Conservation (phyloP, 2,113 vertebrate species). For the Antechinus stuartii region DNA sequence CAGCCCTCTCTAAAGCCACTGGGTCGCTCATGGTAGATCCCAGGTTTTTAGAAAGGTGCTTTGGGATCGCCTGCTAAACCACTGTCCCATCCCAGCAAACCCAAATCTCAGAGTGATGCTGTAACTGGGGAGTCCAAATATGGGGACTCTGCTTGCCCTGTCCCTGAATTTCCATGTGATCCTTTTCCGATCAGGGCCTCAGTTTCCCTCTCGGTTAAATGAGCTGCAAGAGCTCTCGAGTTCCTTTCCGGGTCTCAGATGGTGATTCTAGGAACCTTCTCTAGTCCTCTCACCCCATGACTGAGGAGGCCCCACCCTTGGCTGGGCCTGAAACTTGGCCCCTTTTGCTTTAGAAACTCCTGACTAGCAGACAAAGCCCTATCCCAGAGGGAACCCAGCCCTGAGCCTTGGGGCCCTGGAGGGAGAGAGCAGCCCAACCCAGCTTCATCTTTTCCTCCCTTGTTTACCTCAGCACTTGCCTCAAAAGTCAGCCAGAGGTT, state of each 20-base stretch:
- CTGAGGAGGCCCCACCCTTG: not conserved
- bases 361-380: constrained; percentile 1
- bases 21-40: not conserved
- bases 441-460: not conserved
- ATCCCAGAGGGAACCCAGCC: not conserved
- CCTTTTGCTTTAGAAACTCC: not conserved
- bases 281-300: not conserved
- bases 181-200: not conserved
- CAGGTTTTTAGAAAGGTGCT: not conserved
- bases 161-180: not conserved
- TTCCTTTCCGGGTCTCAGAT: not conserved
- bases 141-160: not conserved
- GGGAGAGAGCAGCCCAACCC: not conserved
- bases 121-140: not conserved
- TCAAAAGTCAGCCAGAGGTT: not conserved
- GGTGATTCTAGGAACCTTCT: not conserved
- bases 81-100: not conserved
- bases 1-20: not conserved
- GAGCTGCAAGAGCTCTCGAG: not conserved
- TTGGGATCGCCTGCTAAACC: not conserved
- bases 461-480: not conserved
- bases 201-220: not conserved
- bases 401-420: not conserved
- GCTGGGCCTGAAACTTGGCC: constrained; percentile 1
- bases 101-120: not conserved